Evolutionary conservation across 2,888 invertebrate genomes (phyloP).

Genomic region (Protophormia terraenovae): DNA sequence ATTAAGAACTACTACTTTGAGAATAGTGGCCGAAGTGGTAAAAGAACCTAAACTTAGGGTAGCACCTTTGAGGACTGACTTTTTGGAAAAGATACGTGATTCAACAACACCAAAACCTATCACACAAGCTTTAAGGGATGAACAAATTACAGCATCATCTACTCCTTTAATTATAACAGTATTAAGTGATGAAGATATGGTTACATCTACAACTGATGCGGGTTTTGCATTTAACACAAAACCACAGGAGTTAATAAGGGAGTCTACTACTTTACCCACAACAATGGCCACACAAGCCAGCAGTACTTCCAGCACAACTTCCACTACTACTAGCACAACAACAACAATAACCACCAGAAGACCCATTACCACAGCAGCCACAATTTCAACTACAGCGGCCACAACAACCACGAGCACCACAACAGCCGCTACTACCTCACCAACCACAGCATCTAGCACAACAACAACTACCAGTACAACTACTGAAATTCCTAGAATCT

Average conservation of each 20-base stretch:
- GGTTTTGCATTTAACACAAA: background rate
- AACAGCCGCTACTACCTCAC: background rate
- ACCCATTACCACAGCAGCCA: background rate
- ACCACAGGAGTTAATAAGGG: background rate
- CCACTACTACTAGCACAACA: background rate
- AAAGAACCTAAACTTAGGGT: conserved; percentile 12
- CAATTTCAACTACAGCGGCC: background rate
- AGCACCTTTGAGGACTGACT: background rate
- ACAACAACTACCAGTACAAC: conserved; percentile 28
- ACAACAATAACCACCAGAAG: background rate
- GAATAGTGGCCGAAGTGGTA: conserved; percentile 32
- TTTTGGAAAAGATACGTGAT: conserved; percentile 45
- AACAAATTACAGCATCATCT: conserved; percentile 64
- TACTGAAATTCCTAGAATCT: background rate
- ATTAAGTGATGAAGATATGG: conserved; percentile 76
- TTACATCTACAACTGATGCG: conserved; percentile 56
- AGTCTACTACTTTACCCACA: background rate
- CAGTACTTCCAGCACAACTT: background rate
- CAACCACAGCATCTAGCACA: background rate
- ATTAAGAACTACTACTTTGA: conserved; percentile 34
- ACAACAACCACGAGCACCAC: background rate
- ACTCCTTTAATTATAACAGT: conserved; percentile 79
- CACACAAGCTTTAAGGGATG: background rate
- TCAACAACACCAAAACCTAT: background rate
- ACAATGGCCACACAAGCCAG: background rate